Base-by-base conservation (phyloP, 2,797 vertebrate species). In the Crocidura indochinensis region DNA sequence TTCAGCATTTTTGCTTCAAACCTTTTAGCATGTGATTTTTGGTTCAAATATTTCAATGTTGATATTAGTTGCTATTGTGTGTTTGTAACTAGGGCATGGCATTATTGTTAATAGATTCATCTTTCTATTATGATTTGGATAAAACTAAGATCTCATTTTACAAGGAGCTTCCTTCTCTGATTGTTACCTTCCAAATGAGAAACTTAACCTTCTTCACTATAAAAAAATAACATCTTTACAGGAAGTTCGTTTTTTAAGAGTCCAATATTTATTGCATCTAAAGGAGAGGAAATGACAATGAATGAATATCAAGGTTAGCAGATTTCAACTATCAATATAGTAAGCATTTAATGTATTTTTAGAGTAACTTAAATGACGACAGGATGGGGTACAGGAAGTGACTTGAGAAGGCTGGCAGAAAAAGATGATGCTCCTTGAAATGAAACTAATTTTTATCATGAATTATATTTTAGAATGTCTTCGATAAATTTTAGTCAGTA, bases 71-170 rank as follows among this genome's bases (percentile, higher is more conserved):
- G 38, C 76, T 46, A 24, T 69, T 86, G 89, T 72, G 77, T 62
- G 84, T 47, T 11, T 26, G 2, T 62, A 92, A 14, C 60, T 19
- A 15, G 20, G 24, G 73, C 87, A 0, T 92, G 85, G 81, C 74
- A 0, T 2, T 87, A 19, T 0, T 78, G 4, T 44, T 38, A 17
- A 31, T 19, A 46, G 10, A 3, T 24, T 62, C 26, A 74, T 24
- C 64, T 1, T 24, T 31, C 69, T 92, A 0, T 46, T 96, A 15
- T 24, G 64, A 8, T 95, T 90, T 84, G 44, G 80, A 27, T 0
- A 0, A 2, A 84, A 92, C 86, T 92, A 68, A 95, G 81, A 85
- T 91, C n/a, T 79, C 22, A 22, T 68, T 65, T 93, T 22, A 17
- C 27, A 19, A 88, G 24, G 77, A 87, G 3, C 14, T 84, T 1